Evolutionary conservation across 2,888 invertebrate species (phyloP), one percentile per base, ranked within the genome.

Genomic region (Agrilus cyanescens): DNA sequence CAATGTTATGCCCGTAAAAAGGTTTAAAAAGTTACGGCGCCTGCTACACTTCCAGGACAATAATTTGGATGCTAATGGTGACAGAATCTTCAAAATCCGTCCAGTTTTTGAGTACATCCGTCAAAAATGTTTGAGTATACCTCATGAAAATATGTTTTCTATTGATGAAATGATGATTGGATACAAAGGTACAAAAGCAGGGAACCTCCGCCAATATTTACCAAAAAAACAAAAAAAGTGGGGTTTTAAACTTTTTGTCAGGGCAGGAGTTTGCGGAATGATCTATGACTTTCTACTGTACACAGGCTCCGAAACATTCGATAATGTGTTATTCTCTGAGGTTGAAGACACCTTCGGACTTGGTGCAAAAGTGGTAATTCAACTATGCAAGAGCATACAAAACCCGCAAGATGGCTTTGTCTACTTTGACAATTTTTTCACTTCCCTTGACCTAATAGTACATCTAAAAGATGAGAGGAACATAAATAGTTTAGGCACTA

Each of bases 41-140:
- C 41, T 13, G 31, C 32, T 45, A 20, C 46, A 38, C 38, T 49
- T 38, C 43, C 46, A 40, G 13, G 34, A 43, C 35, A 45, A 49
- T 44, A 39, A 37, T 15, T 15, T 45, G 1, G 45, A 49, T 5
- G 45, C 53, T 41, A 18, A 32, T n/a, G 33, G 15, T 20, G 56
- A 58, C 43, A 46, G 54, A 32, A 59, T 53, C 50, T 51, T 50
- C 38, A 58, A 59, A 51, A 40, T 61, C 20, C 37, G 58, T 18
- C 56, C 57, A 4, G 38, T 55, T 43, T 29, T 55, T 18, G 51
- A 59, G 44, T 53, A 49, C 51, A 38, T 54, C 36, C 32, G 53
- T 3, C 10, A 38, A 16, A 41, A 38, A 15, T 38, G 13, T n/a
- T n/a, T n/a, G n/a, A n/a, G n/a, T n/a, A n/a, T n/a, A n/a, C n/a